A percentile compares a stretch with the other conserved stretches of the same genome.
These are phyloP conservation scores for Drosophila aff. DNA, from an alignment of 1,140 invertebrate species.

Conservation along the genomic window DNA sequence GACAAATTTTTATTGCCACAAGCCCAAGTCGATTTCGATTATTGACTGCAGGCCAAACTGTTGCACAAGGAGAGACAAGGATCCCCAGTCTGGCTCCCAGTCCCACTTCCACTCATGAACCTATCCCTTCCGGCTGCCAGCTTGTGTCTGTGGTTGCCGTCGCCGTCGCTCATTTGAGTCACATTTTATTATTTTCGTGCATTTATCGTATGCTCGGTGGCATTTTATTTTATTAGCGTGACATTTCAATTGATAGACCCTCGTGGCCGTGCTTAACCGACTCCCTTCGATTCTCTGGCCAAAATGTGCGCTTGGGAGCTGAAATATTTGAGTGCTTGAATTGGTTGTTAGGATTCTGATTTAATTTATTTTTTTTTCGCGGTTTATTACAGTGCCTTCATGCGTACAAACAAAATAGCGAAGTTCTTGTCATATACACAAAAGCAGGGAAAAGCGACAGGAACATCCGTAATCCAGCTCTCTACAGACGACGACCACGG, in stretches of 20 bases:
- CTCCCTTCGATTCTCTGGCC: slow-evolving; percentile 31
- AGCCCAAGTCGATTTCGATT: slow-evolving; percentile 69
- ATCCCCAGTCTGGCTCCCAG: not conserved
- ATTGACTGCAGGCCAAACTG: slow-evolving; percentile 67
- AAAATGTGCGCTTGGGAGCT: slow-evolving; percentile 38
- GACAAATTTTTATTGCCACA: slow-evolving; percentile 70
- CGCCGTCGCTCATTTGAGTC: slow-evolving; percentile 77
- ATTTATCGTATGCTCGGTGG: slow-evolving; percentile 73
- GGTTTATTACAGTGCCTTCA: slow-evolving; percentile 43
- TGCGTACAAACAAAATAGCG: slow-evolving; percentile 34
- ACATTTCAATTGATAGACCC: slow-evolving; percentile 77
- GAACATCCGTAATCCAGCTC: not conserved
- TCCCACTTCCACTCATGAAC: not conserved
- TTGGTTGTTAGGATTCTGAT: slow-evolving; percentile 1
- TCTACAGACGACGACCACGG: slow-evolving; percentile 98
- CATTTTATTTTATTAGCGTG: slow-evolving; percentile 82
- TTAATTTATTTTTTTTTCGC: not conserved
- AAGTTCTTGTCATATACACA: slow-evolving; percentile 38
- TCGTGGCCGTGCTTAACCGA: slow-evolving; percentile 26
- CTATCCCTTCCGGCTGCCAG: slow-evolving; percentile 29
- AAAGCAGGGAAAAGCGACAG: slow-evolving; percentile 28
- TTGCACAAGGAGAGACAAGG: slow-evolving; percentile 49
- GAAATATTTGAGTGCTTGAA: slow-evolving; percentile 12
- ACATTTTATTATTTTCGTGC: slow-evolving; percentile 83
- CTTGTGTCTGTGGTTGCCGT: slow-evolving; percentile 51